Evolutionary conservation across 2,797 vertebrate genomes (phyloP).

Genomic region (Cichlasoma orientale): DNA sequence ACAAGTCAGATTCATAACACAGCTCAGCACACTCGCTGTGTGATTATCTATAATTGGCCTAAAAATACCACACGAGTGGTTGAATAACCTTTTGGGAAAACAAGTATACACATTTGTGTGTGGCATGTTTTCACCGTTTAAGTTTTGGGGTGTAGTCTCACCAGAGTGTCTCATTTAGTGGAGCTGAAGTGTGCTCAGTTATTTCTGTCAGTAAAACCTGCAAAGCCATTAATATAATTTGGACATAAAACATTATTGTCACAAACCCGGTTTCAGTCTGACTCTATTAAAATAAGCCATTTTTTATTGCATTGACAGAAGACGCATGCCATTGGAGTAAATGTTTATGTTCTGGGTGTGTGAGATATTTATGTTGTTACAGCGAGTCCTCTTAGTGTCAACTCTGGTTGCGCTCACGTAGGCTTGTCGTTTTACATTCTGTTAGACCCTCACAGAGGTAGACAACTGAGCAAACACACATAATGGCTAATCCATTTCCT

Average conservation of each 20-base stretch:
- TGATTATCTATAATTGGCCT: constrained; percentile 53
- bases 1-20: constrained; percentile 24
- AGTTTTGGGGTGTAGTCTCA: constrained; percentile 21
- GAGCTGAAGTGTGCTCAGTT: background rate
- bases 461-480: constrained; percentile 53
- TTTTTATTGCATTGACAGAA: background rate
- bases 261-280: background rate
- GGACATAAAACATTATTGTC: background rate
- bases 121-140: constrained; percentile 19
- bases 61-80: constrained; percentile 48
- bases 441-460: constrained; percentile 40
- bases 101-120: constrained; percentile 15
- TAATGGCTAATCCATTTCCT: constrained; percentile 61
- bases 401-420: constrained; percentile 9
- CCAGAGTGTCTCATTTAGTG: background rate
- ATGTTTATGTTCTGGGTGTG: constrained; percentile 3
- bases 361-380: constrained; percentile 23
- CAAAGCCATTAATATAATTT: background rate
- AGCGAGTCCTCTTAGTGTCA: constrained; percentile 13
- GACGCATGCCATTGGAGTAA: background rate
- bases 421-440: constrained; percentile 43
- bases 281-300: background rate
- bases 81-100: constrained; percentile 39
- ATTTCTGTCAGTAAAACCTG: background rate
- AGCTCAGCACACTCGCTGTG: constrained; percentile 14